Conservation (phyloP, 1,140 invertebrate species). For the Pachypsylla venusta region DNA sequence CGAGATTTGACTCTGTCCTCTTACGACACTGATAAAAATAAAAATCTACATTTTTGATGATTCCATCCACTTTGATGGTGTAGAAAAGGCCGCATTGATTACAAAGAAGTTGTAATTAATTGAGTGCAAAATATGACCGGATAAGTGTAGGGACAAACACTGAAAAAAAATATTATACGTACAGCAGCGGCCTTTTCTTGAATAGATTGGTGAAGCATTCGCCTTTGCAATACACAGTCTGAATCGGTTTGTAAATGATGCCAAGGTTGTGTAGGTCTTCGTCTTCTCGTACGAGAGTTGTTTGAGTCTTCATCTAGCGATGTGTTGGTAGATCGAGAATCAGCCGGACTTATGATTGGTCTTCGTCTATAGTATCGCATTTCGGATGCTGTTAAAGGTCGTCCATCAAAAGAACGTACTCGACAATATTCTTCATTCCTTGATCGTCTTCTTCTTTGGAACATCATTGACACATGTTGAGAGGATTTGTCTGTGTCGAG, state of each 20-base stretch:
- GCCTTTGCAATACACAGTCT: conserved; percentile 28
- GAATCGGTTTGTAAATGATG: conserved; percentile 34
- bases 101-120: too few relatives aligned
- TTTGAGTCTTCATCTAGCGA: conserved; percentile 3
- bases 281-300: conserved; percentile 29
- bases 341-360: conserved; percentile 1
- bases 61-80: too few relatives aligned
- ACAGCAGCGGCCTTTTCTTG: background rate
- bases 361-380: conserved; percentile 1
- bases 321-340: conserved; percentile 2
- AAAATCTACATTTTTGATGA: too few relatives aligned
- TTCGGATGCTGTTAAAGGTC: background rate
- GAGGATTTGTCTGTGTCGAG: background rate
- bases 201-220: conserved; percentile 2
- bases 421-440: conserved; percentile 1
- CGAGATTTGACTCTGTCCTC: too few relatives aligned
- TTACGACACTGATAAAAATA: too few relatives aligned
- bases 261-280: conserved; percentile 35
- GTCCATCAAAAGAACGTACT: background rate
- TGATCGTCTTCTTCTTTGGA: conserved; percentile 4
- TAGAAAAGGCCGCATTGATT: too few relatives aligned
- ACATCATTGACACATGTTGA: conserved; percentile 1
- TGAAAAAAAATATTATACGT: too few relatives aligned
- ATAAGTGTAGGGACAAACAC: too few relatives aligned
- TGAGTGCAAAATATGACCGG: too few relatives aligned